Base-by-base conservation (phyloP, 2,113 vertebrate species). In the Prietella phreatophila region DNA sequence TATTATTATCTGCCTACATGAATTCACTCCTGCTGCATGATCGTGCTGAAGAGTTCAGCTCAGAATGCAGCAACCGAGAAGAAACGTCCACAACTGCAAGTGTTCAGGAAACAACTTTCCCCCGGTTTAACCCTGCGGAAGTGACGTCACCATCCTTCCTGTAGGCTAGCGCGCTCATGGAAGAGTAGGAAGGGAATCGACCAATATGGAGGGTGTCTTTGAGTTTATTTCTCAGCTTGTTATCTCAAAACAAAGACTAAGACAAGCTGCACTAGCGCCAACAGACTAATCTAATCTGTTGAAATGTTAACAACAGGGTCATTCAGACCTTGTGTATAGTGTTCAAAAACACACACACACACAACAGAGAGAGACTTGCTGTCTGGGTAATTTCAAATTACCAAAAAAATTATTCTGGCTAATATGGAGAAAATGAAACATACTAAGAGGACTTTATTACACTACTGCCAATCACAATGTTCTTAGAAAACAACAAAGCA, bases 91-190 rank as follows among this genome's bases (percentile, higher is more conserved):
- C 13, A 67, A 20, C 65, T 47, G 39, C 84, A 33, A 56, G 80
- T 30, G 83, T 20, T 92, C 94, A 96, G 95, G 95, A 96, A 96
- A 95, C 94, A 92, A 94, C 94, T 95, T 95, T 94, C 92, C 92
- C 92, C 95, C 93, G 94, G 94, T 95, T 87, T 86, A 36, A 91
- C 91, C 93, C 93, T 92, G 87, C 93, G 95, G 95, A 95, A 94
- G 92, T 93, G 85, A 92, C 95, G 94, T 93, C 92, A 93, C 80
- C 90, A 39, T 92, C 89, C 92, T 95, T 95, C 94, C 93, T 83
- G 60, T 33, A 65, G 73, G 73, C 56, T 58, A 0, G n/a, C 53
- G 73, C 47, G 2, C 22, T 14, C 65, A 58, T 55, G 50, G 61
- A 14, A 56, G 5, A 27, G 14, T 1, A 36, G 76, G 53, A 47